Conservation (phyloP, 2,113 vertebrate species). For the Hipposideros armiger region DNA sequence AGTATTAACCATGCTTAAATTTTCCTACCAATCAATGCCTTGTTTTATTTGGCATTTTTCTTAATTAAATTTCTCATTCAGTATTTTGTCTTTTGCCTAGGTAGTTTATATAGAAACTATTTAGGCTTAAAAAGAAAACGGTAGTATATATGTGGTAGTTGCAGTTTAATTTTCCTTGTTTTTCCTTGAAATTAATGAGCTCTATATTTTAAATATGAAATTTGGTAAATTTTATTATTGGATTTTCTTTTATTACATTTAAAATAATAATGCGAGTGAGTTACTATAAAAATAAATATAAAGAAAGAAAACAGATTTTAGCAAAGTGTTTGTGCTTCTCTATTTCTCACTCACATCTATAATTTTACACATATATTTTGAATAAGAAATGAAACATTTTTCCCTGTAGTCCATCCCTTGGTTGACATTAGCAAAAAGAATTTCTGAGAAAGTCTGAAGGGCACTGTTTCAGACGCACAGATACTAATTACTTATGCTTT, state of each 20-base stretch:
- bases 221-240: not conserved
- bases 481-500: not conserved
- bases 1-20: conserved; percentile 3
- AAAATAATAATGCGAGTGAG: not conserved
- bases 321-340: not conserved
- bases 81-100: not conserved
- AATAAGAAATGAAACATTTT: not conserved
- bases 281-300: not conserved
- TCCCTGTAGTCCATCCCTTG: not conserved
- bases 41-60: conserved; percentile 26
- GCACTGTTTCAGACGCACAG: not conserved
- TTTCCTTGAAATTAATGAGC: not conserved
- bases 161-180: not conserved
- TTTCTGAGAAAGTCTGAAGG: not conserved
- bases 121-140: not conserved
- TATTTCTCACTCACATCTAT: not conserved
- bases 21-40: conserved; percentile 31
- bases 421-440: not conserved
- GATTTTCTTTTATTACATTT: not conserved
- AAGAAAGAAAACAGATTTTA: not conserved
- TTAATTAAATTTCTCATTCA: not conserved
- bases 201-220: not conserved
- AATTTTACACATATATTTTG: not conserved
- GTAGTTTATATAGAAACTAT: not conserved
- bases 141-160: not conserved